Conservation (phyloP, 2,113 vertebrate species). For the Paracanthobrama guichenoti region DNA sequence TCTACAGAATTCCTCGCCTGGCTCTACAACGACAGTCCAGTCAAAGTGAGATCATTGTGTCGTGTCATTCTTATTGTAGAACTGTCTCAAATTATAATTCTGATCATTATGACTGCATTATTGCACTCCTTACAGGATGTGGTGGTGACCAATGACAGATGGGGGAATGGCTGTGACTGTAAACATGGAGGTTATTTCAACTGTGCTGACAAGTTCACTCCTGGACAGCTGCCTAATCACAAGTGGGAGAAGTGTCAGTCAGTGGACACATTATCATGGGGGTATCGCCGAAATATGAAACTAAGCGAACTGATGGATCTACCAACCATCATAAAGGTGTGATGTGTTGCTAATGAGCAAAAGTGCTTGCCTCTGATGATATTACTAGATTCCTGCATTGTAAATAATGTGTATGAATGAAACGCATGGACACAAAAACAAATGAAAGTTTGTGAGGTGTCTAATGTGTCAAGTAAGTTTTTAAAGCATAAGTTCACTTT, state of each 20-base stretch:
- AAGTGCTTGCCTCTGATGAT: background rate
- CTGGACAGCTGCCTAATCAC: conserved; percentile 77
- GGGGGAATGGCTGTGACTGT: conserved; percentile 86
- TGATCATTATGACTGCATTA: background rate
- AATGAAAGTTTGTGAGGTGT: background rate
- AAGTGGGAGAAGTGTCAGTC: conserved; percentile 98
- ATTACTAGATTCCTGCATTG: background rate
- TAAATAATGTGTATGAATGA: background rate
- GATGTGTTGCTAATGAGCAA: background rate
- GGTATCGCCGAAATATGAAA: conserved; percentile 85
- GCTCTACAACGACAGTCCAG: conserved; percentile 95
- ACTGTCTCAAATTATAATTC: background rate
- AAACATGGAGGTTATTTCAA: conserved; percentile 92
- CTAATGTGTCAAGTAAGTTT: background rate
- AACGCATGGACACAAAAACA: background rate
- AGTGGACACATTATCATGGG: conserved; percentile 88
- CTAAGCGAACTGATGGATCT: conserved; percentile 75
- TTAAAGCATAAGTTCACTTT: too few relatives aligned
- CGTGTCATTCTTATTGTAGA: background rate
- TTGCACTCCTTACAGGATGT: conserved; percentile 75
- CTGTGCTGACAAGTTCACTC: conserved; percentile 88
- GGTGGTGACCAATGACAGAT: conserved; percentile 92
- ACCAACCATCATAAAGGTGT: conserved; percentile 79
- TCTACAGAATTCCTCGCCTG: conserved; percentile 91
- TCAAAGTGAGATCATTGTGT: conserved; percentile 78